Base-by-base conservation (phyloP, 2,888 invertebrate species). In the Epistrophella euchroma region DNA sequence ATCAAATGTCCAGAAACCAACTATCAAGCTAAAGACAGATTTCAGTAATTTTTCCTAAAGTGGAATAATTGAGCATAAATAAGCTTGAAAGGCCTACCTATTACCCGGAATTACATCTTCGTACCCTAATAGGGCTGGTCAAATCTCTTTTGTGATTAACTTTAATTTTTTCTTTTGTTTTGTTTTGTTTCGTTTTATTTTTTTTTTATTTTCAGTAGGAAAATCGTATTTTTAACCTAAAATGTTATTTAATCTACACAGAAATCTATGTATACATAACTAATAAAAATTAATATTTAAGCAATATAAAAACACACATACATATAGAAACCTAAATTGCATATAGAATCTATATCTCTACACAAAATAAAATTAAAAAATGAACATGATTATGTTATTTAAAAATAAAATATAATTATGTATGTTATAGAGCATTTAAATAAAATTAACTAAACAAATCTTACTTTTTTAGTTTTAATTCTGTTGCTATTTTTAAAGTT, bases 21-120 rank as follows among this genome's bases (percentile, higher is more conserved):
- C 97, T 70, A 98, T 98, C 90, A 97, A 97, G 92, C 94, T 98
- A 88, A 98, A 97, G 94, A 98, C 98, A 2, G 97, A 98, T 93
- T 98, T 98, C 92, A 97, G 97, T 90, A 98, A 98, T 93, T 98
- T 98, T 91, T 95, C 95, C 90, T 96, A 94, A 93, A 25, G 13
- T 19, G n/a, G 25, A 58, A 56, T 35, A 45, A 45, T 76, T 47
- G n/a, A 40, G 60, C 52, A 72, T 75, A 47, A 11, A 45, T 79
- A 72, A 60, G 75, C 32, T 60, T 40, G 50, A 84, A 56, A 60
- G 58, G 35, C 58, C 66, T 66, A 35, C 32, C 71, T 56, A 58
- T 25, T 37, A 17, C 10, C n/a, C 40, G 35, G 19, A 19, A 72
- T 19, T 35, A 60, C 7, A 50, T 13, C 52, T 9, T 62, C n/a